These are phyloP conservation scores for Diaphora mendica DNA, from an alignment of 2,888 invertebrate genomes.

Conservation along the genomic window DNA sequence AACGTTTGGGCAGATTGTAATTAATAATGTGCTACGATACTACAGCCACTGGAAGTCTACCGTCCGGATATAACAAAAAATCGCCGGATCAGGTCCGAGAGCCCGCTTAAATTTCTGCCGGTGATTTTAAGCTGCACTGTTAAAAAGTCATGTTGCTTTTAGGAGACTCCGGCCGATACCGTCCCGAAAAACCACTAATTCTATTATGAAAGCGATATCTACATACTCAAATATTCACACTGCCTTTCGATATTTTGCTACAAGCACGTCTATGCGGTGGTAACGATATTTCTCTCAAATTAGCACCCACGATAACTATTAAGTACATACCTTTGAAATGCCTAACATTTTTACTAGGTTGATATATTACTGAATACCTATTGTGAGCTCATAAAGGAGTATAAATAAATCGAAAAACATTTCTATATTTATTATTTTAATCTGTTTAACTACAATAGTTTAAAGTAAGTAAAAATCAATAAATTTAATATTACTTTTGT, in stretches of 20 bases:
- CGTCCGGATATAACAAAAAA: constrained; percentile 80
- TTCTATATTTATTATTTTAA: too few relatives aligned
- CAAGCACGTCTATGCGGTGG: neutral
- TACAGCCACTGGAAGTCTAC: constrained; percentile 61
- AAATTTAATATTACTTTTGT: too few relatives aligned
- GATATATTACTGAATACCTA: neutral
- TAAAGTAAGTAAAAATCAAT: too few relatives aligned
- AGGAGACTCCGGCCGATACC: constrained; percentile 56
- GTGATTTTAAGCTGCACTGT: constrained; percentile 66
- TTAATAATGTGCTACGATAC: constrained; percentile 79
- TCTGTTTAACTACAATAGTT: too few relatives aligned
- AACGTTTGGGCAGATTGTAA: constrained; percentile 78
- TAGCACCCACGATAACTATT: neutral
- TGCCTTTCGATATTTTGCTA: constrained; percentile 22
- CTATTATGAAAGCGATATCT: constrained; percentile 53
- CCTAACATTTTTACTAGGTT: too few relatives aligned
- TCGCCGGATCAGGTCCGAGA: constrained; percentile 74
- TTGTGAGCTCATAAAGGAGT: too few relatives aligned
- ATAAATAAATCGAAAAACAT: too few relatives aligned
- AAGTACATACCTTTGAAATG: neutral
- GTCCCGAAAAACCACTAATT: constrained; percentile 57
- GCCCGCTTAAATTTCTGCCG: constrained; percentile 69
- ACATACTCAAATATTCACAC: constrained; percentile 31
- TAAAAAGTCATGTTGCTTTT: constrained; percentile 65
- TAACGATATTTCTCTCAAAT: too few relatives aligned